Evolutionary conservation across 2,797 vertebrate species (phyloP).

Genomic region (Cygnus olor): DNA sequence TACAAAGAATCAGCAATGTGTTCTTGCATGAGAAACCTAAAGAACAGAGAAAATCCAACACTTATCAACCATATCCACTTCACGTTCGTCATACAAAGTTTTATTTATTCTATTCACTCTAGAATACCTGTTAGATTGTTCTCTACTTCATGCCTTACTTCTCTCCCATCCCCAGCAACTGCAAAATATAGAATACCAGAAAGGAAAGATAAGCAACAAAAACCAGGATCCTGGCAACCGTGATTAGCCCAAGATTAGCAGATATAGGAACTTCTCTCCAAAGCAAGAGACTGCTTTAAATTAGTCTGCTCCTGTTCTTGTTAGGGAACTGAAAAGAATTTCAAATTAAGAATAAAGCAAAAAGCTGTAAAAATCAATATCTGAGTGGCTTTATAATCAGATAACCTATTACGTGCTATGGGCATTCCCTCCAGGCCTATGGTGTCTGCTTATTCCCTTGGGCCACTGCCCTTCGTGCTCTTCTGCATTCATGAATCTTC

Average conservation of each 20-base stretch:
- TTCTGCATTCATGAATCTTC: neutral
- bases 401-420: neutral
- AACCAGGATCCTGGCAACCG: neutral
- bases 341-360: neutral
- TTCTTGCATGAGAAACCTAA: conserved; percentile 49
- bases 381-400: neutral
- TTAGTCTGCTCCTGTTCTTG: neutral
- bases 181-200: neutral
- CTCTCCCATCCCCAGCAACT: neutral
- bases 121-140: neutral
- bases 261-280: neutral
- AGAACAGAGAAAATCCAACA: neutral
- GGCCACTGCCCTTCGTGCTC: neutral
- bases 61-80: neutral
- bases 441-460: neutral
- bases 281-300: neutral
- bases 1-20: conserved; percentile 50
- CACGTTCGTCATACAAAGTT: neutral
- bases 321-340: neutral
- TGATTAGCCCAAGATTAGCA: neutral
- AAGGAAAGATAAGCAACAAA: neutral
- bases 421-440: neutral
- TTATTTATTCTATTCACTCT: neutral
- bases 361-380: neutral
- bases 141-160: neutral